Evolutionary conservation across 2,888 invertebrate species (phyloP).

Genomic region (Cantharis lateralis): DNA sequence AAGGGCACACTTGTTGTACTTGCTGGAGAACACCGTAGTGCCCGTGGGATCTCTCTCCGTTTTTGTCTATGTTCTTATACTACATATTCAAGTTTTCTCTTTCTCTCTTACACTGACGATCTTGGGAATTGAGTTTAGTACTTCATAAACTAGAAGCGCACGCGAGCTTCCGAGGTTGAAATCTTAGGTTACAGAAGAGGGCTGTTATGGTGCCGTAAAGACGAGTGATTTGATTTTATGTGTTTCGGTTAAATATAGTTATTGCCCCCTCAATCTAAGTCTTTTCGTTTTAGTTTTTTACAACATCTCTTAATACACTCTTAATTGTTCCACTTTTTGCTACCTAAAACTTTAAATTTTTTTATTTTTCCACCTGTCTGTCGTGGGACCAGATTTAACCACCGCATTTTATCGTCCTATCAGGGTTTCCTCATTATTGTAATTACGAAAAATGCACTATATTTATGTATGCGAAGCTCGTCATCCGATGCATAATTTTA

Average conservation of each 20-base stretch:
- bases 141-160: slow-evolving; percentile 58
- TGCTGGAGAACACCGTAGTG: slow-evolving; percentile 46
- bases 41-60: slow-evolving; percentile 43
- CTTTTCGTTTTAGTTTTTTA: background rate
- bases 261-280: slow-evolving; percentile 35
- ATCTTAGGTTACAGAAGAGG: slow-evolving; percentile 56
- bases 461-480: background rate
- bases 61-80: slow-evolving; percentile 33
- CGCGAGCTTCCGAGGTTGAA: slow-evolving; percentile 57
- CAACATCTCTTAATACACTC: background rate
- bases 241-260: slow-evolving; percentile 57
- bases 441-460: background rate
- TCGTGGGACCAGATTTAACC: background rate
- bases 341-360: background rate
- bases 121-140: slow-evolving; percentile 56
- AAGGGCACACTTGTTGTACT: slow-evolving; percentile 58
- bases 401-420: background rate
- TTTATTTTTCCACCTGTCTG: background rate
- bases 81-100: slow-evolving; percentile 36
- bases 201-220: slow-evolving; percentile 57
- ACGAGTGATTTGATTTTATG: slow-evolving; percentile 58
- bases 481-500: background rate
- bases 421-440: background rate
- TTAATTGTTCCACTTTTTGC: background rate
- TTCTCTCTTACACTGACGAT: slow-evolving; percentile 21